Percentiles rank a stretch among this genome's conserved stretches.
Conservation (phyloP, 1,140 invertebrate genomes). For the Tetramorium simillimum region DNA sequence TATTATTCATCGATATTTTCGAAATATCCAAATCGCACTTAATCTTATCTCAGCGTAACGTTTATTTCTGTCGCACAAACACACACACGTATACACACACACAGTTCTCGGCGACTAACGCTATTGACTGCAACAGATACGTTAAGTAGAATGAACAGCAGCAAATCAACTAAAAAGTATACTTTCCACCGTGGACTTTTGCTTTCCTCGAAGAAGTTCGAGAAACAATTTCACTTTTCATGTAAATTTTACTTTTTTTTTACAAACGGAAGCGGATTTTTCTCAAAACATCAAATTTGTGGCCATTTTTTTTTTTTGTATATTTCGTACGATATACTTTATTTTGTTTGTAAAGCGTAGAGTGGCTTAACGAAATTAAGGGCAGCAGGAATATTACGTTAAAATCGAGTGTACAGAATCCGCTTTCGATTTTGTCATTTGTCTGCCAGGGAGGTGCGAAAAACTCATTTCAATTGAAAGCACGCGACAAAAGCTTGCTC, state of each 20-base stretch:
- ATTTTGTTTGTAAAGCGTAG: neutral
- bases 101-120: neutral
- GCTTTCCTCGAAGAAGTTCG: neutral
- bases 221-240: neutral
- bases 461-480: conserved; percentile 22
- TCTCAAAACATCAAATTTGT: neutral
- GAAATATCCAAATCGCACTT: neutral
- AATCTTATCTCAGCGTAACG: neutral
- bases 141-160: neutral
- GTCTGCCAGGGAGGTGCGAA: neutral
- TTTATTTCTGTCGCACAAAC: neutral
- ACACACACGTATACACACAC: too few species aligned
- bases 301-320: neutral
- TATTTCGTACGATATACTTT: neutral
- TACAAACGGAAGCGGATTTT: neutral
- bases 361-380: neutral
- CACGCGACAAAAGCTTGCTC: conserved; percentile 2
- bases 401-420: neutral
- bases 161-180: neutral
- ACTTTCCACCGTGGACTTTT: neutral
- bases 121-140: neutral
- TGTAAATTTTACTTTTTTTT: conserved; percentile 1
- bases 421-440: neutral
- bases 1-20: neutral
- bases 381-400: neutral